A percentile compares a stretch with the other conserved stretches of the same genome.
These are phyloP conservation scores for Geococcyx californianus DNA, from an alignment of 2,113 vertebrate genomes.

Conservation along the genomic window DNA sequence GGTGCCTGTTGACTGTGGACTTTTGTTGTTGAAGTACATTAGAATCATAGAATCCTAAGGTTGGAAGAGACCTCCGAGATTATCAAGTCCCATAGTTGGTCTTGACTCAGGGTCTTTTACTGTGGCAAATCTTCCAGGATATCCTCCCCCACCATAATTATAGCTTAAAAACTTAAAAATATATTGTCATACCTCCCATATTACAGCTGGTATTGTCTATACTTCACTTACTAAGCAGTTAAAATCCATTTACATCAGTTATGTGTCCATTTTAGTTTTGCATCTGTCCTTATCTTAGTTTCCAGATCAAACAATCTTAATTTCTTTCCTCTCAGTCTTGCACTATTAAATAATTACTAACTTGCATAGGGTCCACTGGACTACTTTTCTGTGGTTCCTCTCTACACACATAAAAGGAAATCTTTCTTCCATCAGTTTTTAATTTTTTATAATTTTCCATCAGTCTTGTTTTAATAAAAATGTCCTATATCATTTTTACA, in stretches of 20 bases:
- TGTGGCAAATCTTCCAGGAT: not conserved
- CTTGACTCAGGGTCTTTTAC: not conserved
- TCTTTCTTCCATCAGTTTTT: not conserved
- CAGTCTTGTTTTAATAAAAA: not conserved
- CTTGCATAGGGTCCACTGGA: not conserved
- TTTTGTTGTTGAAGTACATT: not conserved
- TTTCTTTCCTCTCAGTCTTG: not conserved
- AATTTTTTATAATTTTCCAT: not conserved
- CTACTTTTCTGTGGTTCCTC: not conserved
- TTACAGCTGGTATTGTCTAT: not conserved
- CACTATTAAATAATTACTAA: not conserved
- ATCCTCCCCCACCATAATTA: not conserved
- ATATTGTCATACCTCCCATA: not conserved
- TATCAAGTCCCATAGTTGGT: not conserved
- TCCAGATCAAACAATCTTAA: not conserved
- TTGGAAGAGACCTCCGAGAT: no score
- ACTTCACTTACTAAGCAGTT: not conserved
- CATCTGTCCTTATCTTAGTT: not conserved
- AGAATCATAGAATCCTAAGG: no score
- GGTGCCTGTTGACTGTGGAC: not conserved
- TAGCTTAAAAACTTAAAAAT: not conserved
- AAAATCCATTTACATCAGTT: not conserved
- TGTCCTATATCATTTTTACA: not conserved
- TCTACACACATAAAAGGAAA: not conserved
- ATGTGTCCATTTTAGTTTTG: not conserved